phyloP scores from a whole-genome alignment of 2,888 invertebrate genomes.

The Alloplasta piceator region DNA sequence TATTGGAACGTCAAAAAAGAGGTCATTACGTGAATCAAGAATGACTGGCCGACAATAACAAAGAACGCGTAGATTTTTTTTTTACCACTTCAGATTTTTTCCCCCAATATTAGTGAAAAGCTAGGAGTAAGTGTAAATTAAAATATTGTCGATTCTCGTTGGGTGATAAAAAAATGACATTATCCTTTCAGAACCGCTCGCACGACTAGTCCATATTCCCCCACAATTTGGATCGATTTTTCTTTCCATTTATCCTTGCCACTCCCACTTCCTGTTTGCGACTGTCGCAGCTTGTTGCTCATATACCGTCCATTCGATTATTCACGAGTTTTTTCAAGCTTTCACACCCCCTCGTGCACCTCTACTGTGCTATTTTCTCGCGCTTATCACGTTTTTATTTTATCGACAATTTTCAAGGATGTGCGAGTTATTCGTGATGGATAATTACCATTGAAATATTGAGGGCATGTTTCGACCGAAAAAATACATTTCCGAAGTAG shows the following conservation, averaged over 20 bases:
- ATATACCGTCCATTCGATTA: constrained; percentile 32
- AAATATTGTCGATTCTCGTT: background rate
- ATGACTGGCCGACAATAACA: background rate
- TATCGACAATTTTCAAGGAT: too few relatives aligned
- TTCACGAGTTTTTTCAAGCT: constrained; percentile 48
- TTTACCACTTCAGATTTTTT: background rate
- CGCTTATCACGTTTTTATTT: too few relatives aligned
- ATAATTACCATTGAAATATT: too few relatives aligned
- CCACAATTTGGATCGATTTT: constrained; percentile 29
- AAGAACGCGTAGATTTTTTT: background rate
- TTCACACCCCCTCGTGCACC: background rate
- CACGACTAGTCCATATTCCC: constrained; percentile 12
- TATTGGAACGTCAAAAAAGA: constrained; percentile 22
- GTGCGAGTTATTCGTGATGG: too few relatives aligned
- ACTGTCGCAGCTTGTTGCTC: constrained; percentile 17
- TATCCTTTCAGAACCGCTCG: background rate
- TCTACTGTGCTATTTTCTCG: too few relatives aligned
- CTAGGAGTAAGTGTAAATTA: background rate
- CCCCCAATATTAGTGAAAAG: background rate
- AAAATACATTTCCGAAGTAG: too few relatives aligned
- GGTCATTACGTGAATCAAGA: background rate
- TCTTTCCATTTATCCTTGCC: constrained; percentile 13
- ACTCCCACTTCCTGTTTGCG: background rate
- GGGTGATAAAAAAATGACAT: background rate
- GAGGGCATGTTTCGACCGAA: too few relatives aligned